Base-by-base conservation (phyloP, 2,888 invertebrate genomes). In the Caenorhabditis japonica region DNA sequence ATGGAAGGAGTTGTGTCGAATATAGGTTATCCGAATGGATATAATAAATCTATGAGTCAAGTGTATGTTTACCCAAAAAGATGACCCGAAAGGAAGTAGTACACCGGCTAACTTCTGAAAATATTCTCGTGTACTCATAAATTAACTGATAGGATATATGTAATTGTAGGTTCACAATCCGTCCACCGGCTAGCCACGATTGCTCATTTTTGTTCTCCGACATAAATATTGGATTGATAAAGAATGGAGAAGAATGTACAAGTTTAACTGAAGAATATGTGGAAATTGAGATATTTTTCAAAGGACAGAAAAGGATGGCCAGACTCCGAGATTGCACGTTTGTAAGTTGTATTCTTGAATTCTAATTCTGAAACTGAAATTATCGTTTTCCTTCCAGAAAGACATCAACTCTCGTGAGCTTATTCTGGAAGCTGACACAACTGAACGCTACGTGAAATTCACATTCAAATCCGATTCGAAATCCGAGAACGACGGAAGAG, bases 11-110 rank as follows among this genome's bases (percentile, higher is more conserved):
- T 69, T 1, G 27, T 85, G 12, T 76, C 83, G 4, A 83, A 70
- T 62, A 71, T 85, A 15, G 81, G 80, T 7, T 83, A 77, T 55
- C 85, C 85, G 4, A 36, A 53, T 41, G 71, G 71, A 15, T 78
- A 79, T 41, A 61, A 77, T 12, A 68, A 59, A 23, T 68, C 70
- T 10, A 55, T 60, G 12, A 64, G 36, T 19, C 76, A 79, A 64
- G 64, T 60, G 75, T 79, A 33, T 44, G 66, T 30, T n/a, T n/a
- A n/a, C n/a, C n/a, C n/a, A n/a, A n/a, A n/a, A n/a, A n/a, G n/a
- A n/a, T n/a, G n/a, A n/a, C n/a, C n/a, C n/a, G n/a, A n/a, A n/a
- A n/a, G n/a, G n/a, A n/a, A n/a, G n/a, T n/a, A n/a, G n/a, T n/a
- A n/a, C n/a, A n/a, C n/a, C n/a, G n/a, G n/a, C n/a, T n/a, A n/a